These are phyloP conservation scores for Erpetoichthys calabaricus DNA, from an alignment of 2,797 vertebrate genomes.

Conservation along the genomic window DNA sequence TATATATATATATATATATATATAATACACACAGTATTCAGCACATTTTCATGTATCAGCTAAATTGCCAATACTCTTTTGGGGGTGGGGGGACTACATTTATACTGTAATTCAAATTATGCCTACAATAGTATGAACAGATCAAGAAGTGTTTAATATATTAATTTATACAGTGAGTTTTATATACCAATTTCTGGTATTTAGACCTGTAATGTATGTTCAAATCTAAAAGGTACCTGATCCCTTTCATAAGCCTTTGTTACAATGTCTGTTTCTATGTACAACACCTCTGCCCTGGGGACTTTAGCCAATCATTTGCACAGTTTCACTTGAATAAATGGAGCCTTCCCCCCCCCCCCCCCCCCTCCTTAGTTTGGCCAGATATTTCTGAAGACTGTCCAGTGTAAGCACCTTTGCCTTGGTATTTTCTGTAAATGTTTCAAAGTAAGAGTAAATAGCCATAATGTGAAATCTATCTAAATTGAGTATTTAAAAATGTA, in stretches of 20 bases:
- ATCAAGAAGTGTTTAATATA: constrained; percentile 35
- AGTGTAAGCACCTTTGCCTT: no score
- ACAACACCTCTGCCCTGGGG: constrained; percentile 12
- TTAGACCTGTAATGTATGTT: constrained; percentile 5
- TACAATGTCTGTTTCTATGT: constrained; percentile 25
- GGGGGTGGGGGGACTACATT: constrained; percentile 32
- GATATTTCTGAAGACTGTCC: constrained; percentile 7
- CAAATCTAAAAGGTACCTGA: constrained; percentile 23
- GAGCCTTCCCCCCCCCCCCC: no score
- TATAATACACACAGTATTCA: no score
- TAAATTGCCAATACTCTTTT: constrained; percentile 64
- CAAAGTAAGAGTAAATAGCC: no score
- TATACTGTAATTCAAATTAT: constrained; percentile 45
- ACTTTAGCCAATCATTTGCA: constrained; percentile 37
- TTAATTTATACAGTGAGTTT: constrained; percentile 25
- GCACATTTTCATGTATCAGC: constrained; percentile 39
- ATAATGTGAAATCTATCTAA: no score
- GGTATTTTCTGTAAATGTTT: no score
- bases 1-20: constrained; percentile 72
- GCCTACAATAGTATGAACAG: constrained; percentile 51
- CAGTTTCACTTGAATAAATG: constrained; percentile 41
- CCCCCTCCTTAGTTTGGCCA: constrained; percentile 7
- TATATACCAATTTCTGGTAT: constrained; percentile 20
- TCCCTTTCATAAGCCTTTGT: constrained; percentile 21
- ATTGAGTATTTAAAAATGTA: no score